A percentile compares a stretch with the other conserved stretches of the same genome.
Conservation (phyloP, 2,797 vertebrate species). For the Triplophysa bombifrons region DNA sequence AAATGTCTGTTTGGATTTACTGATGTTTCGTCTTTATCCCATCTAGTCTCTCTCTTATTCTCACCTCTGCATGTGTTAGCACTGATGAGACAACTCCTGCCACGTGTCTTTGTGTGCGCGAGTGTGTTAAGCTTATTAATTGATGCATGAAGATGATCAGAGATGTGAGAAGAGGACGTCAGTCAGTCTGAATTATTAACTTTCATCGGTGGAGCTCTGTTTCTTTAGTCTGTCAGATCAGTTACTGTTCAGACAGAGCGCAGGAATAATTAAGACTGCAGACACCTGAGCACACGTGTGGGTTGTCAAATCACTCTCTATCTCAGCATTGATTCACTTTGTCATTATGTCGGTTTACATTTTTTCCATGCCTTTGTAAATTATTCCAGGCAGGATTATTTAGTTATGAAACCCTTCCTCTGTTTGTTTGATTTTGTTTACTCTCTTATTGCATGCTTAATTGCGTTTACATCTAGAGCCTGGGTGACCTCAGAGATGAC, state of each 20-base stretch:
- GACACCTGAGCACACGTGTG: neutral
- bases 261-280: slow-evolving; percentile 12
- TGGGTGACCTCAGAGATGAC: slow-evolving; percentile 12
- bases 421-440: slow-evolving; percentile 31
- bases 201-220: slow-evolving; percentile 4
- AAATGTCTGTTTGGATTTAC: neutral
- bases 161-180: slow-evolving; percentile 48
- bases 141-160: slow-evolving; percentile 50
- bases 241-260: slow-evolving; percentile 9
- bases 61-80: slow-evolving; percentile 29
- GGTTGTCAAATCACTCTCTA: slow-evolving; percentile 3
- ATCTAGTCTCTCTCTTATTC: slow-evolving; percentile 24
- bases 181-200: slow-evolving; percentile 50
- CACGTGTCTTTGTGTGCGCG: slow-evolving; percentile 6
- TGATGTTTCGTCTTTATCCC: slow-evolving; percentile 34
- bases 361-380: slow-evolving; percentile 19
- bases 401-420: slow-evolving; percentile 8
- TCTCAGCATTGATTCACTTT: neutral
- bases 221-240: slow-evolving; percentile 19
- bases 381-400: neutral
- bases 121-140: slow-evolving; percentile 47
- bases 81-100: slow-evolving; percentile 27
- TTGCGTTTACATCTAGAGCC: slow-evolving; percentile 6
- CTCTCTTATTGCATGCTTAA: neutral
- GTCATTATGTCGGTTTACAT: slow-evolving; percentile 14